phyloP scores from a whole-genome alignment of 2,113 vertebrate species.

The Copsychus sechellarum region DNA sequence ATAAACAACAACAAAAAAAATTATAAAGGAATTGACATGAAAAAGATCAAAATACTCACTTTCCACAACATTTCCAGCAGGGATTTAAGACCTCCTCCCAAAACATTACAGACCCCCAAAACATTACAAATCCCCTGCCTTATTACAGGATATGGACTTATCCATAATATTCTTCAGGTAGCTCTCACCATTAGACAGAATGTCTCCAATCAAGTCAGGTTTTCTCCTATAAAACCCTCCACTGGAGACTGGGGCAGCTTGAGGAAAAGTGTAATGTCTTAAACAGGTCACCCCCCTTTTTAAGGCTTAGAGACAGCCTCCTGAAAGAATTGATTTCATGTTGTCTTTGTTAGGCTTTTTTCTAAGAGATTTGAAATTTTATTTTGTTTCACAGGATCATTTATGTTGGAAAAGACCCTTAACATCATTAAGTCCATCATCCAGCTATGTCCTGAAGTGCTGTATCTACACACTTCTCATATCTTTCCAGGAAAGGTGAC shows the following conservation, averaged over 20 bases:
- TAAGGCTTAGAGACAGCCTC: rapidly evolving
- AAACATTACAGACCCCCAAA: rapidly evolving
- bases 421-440: background rate
- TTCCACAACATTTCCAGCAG: rapidly evolving
- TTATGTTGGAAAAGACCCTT: background rate
- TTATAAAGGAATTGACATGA: rapidly evolving
- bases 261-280: rapidly evolving
- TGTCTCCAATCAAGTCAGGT: background rate
- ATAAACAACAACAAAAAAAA: rapidly evolving
- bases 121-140: background rate
- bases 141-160: background rate
- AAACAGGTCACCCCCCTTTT: rapidly evolving
- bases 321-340: rapidly evolving
- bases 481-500: background rate
- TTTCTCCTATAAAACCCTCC: background rate
- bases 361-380: rapidly evolving
- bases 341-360: background rate
- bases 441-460: background rate
- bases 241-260: rapidly evolving
- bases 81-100: rapidly evolving
- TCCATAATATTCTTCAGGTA: background rate
- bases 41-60: rapidly evolving
- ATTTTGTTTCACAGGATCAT: rapidly evolving
- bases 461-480: background rate
- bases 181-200: background rate